Base-by-base conservation (phyloP, 2,113 vertebrate species). In the Solea senegalensis region DNA sequence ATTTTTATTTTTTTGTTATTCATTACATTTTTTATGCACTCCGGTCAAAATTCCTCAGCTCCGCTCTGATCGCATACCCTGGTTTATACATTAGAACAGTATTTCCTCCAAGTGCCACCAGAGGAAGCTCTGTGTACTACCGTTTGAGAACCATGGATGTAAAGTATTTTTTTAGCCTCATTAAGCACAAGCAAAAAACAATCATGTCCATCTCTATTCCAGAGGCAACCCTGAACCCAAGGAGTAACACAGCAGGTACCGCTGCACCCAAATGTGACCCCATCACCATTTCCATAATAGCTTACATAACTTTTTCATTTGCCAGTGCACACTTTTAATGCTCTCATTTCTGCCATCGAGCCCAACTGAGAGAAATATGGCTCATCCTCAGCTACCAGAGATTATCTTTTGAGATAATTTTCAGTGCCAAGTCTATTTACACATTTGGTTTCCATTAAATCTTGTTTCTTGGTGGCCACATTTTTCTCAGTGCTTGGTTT, bases 191-290 rank as follows among this genome's bases (percentile, higher is more conserved):
- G 59, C 69, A 80, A 81, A 87, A 79, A 88, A 86, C 83, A 82
- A 86, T 55, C 12, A 44, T 92, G 93, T 96, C 56, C 95, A 91
- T 97, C 95, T 98, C 93, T 97, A 91, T 98, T 98, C 90, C 96
- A 98, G 97, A 96, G 95, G 95, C 93, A 95, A 96, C 92, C 96
- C 95, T 94, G 96, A 98, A 89, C 88, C 95, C 92, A 91, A 95
- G 94, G 95, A 96, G 89, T 97, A 96, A 97, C 93, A 90, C 89
- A 90, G 93, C 94, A 97, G 96, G 97, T 97, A 97, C 83, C 94
- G 76, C 92, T 87, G 94, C 91, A 82, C 92, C 90, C 90, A 83
- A 92, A 91, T 80, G 76, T 85, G 69, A 64, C 90, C 89, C 91
- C 83, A 60, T 85, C 90, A 79, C 87, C 57, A 52, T 64, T 49